Percentiles rank a stretch among this genome's conserved stretches.
phyloP scores from a whole-genome alignment of 64 coral and sea anemone species.

The Trachythela sp. region DNA sequence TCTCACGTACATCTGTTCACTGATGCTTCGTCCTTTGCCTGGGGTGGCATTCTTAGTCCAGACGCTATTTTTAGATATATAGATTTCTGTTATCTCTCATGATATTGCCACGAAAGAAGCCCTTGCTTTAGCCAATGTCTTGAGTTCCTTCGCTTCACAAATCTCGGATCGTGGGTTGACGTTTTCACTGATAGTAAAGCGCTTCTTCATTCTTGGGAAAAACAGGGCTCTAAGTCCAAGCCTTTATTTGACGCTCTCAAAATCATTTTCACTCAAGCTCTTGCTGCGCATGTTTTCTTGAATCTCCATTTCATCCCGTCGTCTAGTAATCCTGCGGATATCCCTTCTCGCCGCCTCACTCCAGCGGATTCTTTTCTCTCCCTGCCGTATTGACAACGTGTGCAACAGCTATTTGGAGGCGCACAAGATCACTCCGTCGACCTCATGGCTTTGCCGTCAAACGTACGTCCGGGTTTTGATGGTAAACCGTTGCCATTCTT shows the following conservation, averaged over 20 bases:
- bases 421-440: too few species aligned
- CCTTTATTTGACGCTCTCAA: neutral
- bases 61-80: neutral
- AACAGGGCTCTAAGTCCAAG: neutral
- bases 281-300: too few species aligned
- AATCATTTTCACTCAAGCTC: neutral
- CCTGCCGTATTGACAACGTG: too few species aligned
- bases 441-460: too few species aligned
- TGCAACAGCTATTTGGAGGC: too few species aligned
- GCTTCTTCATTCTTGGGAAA: neutral
- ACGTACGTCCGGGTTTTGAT: too few species aligned
- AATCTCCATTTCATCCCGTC: too few species aligned
- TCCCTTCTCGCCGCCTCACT: too few species aligned
- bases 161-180: neutral
- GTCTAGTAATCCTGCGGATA: too few species aligned
- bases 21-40: neutral
- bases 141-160: neutral
- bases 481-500: too few species aligned
- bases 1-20: neutral
- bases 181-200: slow-evolving; percentile 5
- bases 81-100: too few species aligned
- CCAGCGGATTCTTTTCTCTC: too few species aligned
- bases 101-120: slow-evolving; percentile 17
- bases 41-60: neutral
- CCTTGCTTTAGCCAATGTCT: neutral